Evolutionary conservation across 2,888 invertebrate species (phyloP).

Genomic region (Lymantria dispar): DNA sequence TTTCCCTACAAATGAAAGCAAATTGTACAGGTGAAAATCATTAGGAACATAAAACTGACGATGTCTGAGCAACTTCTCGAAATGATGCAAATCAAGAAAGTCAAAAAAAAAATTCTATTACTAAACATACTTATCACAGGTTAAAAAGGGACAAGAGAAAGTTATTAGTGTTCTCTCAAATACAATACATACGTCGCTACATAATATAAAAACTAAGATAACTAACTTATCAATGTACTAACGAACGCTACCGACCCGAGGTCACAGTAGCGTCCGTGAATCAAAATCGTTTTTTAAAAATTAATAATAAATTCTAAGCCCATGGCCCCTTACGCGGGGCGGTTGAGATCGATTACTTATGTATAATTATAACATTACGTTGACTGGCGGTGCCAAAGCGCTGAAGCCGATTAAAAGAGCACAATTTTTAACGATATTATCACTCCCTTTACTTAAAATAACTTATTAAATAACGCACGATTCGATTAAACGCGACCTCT

Average conservation of each 20-base stretch:
- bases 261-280: constrained; percentile 26
- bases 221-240: constrained; percentile 71
- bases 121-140: constrained; percentile 82
- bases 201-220: constrained; percentile 71
- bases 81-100: constrained; percentile 68
- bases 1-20: constrained; percentile 53
- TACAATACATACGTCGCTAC: constrained; percentile 61
- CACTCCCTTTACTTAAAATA: constrained; percentile 18
- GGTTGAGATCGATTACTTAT: constrained; percentile 78
- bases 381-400: constrained; percentile 70
- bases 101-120: constrained; percentile 53
- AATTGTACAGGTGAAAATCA: constrained; percentile 68
- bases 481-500: constrained; percentile 28
- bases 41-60: constrained; percentile 75
- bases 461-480: constrained; percentile 10
- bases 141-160: constrained; percentile 82
- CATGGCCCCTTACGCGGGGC: constrained; percentile 63
- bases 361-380: constrained; percentile 58
- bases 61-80: constrained; percentile 72
- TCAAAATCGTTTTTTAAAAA: constrained; percentile 51
- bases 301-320: constrained; percentile 63
- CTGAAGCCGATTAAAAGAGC: constrained; percentile 61
- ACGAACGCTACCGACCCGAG: constrained; percentile 35
- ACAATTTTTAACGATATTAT: constrained; percentile 47
- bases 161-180: constrained; percentile 79